phyloP scores from a whole-genome alignment of 2,888 invertebrate genomes.

The Caenorhabditis becei region DNA sequence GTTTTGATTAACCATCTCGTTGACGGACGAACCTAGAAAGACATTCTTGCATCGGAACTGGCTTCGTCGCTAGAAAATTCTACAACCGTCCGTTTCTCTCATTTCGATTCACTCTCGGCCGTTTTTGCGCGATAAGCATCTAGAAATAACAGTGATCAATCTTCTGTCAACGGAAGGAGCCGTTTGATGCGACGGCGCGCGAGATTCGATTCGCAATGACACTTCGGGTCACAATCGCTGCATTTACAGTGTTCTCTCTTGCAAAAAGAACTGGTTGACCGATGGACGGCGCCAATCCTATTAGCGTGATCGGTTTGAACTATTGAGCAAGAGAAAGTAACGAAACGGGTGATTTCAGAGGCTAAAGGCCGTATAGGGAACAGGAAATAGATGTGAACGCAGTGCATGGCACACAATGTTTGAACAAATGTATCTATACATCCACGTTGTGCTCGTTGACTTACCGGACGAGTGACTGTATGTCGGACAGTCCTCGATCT shows the following conservation, averaged over 20 bases:
- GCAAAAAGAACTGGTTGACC: slow-evolving; percentile 13
- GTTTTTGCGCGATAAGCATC: slow-evolving; percentile 37
- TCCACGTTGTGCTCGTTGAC: slow-evolving; percentile 10
- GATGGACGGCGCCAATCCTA: neutral
- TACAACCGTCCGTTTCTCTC: neutral
- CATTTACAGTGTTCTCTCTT: slow-evolving; percentile 1
- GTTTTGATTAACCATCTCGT: slow-evolving; percentile 66
- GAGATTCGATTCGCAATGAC: neutral
- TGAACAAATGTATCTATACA: slow-evolving; percentile 41
- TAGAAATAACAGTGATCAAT: slow-evolving; percentile 50
- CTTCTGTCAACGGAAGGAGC: slow-evolving; percentile 2
- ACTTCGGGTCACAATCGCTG: neutral
- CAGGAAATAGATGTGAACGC: neutral
- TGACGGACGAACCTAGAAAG: slow-evolving; percentile 72
- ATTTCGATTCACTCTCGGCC: slow-evolving; percentile 17
- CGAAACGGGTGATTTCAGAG: too few relatives aligned
- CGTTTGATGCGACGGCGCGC: slow-evolving; percentile 4
- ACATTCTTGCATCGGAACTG: neutral
- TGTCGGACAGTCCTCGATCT: slow-evolving; percentile 60
- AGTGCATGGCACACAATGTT: slow-evolving; percentile 36
- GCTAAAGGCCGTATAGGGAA: neutral
- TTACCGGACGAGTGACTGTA: slow-evolving; percentile 62
- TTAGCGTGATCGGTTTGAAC: slow-evolving; percentile 5
- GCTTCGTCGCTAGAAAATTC: slow-evolving; percentile 1
- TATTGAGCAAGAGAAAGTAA: slow-evolving; percentile 3